Conservation (phyloP, 2,113 vertebrate genomes). For the Andinoacara biseriatus region DNA sequence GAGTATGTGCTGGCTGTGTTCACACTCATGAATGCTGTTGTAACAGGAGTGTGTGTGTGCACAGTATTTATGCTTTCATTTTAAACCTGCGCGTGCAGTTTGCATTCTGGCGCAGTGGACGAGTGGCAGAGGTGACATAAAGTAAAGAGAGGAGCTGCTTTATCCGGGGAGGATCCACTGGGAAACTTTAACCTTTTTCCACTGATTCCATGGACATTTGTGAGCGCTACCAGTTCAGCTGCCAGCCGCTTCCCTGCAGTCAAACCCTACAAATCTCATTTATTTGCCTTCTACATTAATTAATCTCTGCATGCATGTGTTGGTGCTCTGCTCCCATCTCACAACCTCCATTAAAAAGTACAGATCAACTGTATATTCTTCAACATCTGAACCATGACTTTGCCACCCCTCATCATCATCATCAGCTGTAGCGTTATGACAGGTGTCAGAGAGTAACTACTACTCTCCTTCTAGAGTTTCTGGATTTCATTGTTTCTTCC, state of each 20-base stretch:
- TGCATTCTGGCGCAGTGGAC: slow-evolving; percentile 4
- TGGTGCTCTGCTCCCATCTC: not conserved
- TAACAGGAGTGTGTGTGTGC: slow-evolving; percentile 42
- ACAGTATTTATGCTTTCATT: slow-evolving; percentile 18
- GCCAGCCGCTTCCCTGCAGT: not conserved
- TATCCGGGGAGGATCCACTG: not conserved
- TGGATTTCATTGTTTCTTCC: not conserved
- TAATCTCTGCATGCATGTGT: not conserved
- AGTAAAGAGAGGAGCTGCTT: not conserved
- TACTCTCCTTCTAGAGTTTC: not conserved
- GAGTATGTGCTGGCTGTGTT: slow-evolving; percentile 57
- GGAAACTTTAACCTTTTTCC: not conserved
- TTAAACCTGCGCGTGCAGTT: slow-evolving; percentile 14
- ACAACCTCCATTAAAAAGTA: no score
- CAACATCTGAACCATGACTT: not conserved
- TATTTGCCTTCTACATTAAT: not conserved
- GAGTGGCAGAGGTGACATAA: not conserved
- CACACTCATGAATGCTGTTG: slow-evolving; percentile 45
- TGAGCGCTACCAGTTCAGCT: not conserved
- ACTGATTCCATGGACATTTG: not conserved
- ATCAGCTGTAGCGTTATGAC: not conserved
- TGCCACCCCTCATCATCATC: not conserved
- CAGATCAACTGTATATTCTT: not conserved
- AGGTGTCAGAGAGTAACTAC: not conserved
- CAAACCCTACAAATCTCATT: not conserved